These are phyloP conservation scores for Cataglyphis rosenhaueri DNA, from an alignment of 2,888 invertebrate genomes.

Conservation along the genomic window DNA sequence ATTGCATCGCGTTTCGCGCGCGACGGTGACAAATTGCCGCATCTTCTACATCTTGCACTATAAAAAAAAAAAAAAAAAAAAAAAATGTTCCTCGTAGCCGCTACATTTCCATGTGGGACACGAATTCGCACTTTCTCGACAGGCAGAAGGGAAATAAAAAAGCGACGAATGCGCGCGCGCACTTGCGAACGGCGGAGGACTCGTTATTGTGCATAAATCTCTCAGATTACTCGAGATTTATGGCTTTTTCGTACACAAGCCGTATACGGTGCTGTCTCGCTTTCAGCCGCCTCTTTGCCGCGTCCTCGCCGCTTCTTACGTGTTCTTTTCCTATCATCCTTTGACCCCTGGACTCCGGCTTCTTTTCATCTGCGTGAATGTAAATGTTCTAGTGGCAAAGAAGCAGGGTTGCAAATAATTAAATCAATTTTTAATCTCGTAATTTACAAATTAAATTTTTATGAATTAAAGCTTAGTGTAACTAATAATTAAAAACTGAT, in stretches of 20 bases:
- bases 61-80: background rate
- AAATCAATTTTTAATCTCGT: no score
- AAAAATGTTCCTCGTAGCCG: background rate
- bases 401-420: no score
- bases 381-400: background rate
- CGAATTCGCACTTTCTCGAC: slow-evolving; percentile 45
- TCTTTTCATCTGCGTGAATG: slow-evolving; percentile 21
- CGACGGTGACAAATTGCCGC: slow-evolving; percentile 22
- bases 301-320: background rate
- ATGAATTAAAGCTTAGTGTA: no score
- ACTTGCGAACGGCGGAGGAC: background rate
- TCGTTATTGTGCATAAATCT: slow-evolving; percentile 54
- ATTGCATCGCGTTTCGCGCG: slow-evolving; percentile 20
- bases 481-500: no score
- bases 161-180: background rate
- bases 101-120: slow-evolving; percentile 18
- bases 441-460: no score
- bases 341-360: slow-evolving; percentile 5
- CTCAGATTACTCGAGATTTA: slow-evolving; percentile 57
- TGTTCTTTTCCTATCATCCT: background rate
- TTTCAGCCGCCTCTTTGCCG: background rate
- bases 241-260: slow-evolving; percentile 30
- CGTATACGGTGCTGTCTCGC: background rate
- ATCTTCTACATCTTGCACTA: background rate
- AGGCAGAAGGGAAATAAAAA: slow-evolving; percentile 10